Base-by-base conservation (phyloP, 2,113 vertebrate species). In the Mionectes macconnelli region DNA sequence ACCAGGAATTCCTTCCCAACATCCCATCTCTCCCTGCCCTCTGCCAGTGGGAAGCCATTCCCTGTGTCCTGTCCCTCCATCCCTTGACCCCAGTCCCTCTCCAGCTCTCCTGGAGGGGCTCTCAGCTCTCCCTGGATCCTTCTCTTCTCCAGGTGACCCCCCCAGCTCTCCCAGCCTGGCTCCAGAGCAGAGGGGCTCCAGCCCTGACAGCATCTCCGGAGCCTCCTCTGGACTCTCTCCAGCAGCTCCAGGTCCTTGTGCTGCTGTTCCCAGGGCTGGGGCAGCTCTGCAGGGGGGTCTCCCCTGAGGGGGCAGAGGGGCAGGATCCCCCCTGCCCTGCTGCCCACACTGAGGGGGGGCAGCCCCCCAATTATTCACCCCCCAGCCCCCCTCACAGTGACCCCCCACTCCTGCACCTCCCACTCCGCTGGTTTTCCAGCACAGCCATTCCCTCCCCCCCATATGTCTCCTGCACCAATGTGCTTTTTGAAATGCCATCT, bases 21-120 rank as follows among this genome's bases (percentile, higher is more conserved):
- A 31, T 69, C 40, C 78, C 47, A 40, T 1, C 30, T 0, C 0
- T 0, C 28, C 24, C 53, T 53, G 69, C 4, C 8, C n/a, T 68
- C 45, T 53, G 69, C 6, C 28, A 60, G 3, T n/a, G 23, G 18
- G 69, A 52, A 82, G n/a, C n/a, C 24, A 76, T 47, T 75, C 55
- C n/a, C 23, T 4, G 4, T 53, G 39, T 53, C 62, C 53, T 89
- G 39, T 40, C 20, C 1, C 23, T 74, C 37, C 33, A 52, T 1
- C 1, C 33, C 59, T 89, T 52, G 44, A 28, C 8, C 50, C 12
- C 0, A 25, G 19, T 13, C 33, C 28, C 28, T 82, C 45, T 52
- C 27, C 60, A 67, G 10, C 39, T 60, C 28, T 47, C 45, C 39
- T 39, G 60, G 44, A 74, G 19, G 12, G 2, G 33, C 28, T 75